Evolutionary conservation across 2,797 vertebrate genomes (phyloP), one percentile per base, ranked within the genome.

Genomic region (Ptychobarbus kaznakovi): DNA sequence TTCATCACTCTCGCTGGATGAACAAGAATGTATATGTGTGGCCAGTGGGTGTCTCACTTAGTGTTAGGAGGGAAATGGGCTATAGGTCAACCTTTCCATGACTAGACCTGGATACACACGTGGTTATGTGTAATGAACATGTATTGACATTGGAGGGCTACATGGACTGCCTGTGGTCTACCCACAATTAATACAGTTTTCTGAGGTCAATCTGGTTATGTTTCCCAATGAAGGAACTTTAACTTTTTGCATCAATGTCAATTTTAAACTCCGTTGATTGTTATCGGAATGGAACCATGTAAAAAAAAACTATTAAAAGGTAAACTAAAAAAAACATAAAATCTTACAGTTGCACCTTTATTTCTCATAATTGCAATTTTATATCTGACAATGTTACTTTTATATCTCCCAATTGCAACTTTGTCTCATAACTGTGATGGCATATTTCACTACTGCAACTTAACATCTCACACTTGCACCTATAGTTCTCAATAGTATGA

Each of bases 41-140:
- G 80, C 38, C 84, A 74, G 58, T 85, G 58, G 82, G 73, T 82
- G 84, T 90, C 87, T 86, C 25, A 1, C 28, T 56, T n/a, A 0
- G 42, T 32, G 87, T 44, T 38, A 44, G n/a, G 25, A 80, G 40
- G 35, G 56, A 53, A 84, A 87, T 65, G 68, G 91, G 92, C 91
- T 90, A 92, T 63, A 89, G 58, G 90, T 91, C 90, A 88, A n/a
- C 80, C 75, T 91, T 77, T 90, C 77, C 68, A 72, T 88, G 87
- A 69, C 66, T 51, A 87, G 89, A 92, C 88, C 86, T 89, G 89
- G 78, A 78, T 20, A 32, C 81, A 76, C 81, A 72, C 79, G 72
- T 13, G 65, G 22, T 89, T 87, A 69, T 53, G 86, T 87, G 89
- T 90, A 88, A 87, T 90, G 89, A 88, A 89, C 70, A 89, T 82